Evolutionary conservation across 2,888 invertebrate species (phyloP).

Genomic region (Choristoneura rosaceana): DNA sequence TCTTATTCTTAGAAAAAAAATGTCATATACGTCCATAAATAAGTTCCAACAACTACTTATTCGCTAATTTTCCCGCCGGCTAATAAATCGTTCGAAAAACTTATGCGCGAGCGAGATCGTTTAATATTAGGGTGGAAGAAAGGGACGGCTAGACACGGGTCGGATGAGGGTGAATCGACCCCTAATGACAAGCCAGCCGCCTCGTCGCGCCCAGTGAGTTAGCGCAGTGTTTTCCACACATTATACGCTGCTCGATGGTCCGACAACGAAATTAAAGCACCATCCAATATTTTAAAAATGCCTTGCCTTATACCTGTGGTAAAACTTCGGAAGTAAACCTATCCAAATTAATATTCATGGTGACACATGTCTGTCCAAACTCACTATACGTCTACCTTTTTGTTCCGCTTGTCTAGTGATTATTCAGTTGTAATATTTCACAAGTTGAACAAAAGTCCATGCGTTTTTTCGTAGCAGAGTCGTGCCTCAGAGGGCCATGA

Average conservation of each 20-base stretch:
- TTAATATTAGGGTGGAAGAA: slow-evolving; percentile 70
- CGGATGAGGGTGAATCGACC: slow-evolving; percentile 80
- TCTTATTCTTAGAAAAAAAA: background rate
- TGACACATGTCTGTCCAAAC: slow-evolving; percentile 20
- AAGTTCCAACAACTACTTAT: background rate
- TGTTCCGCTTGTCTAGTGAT: slow-evolving; percentile 38
- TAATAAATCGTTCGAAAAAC: slow-evolving; percentile 42
- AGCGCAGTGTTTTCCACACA: slow-evolving; percentile 11
- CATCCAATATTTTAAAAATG: background rate
- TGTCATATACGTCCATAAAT: background rate
- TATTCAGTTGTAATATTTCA: slow-evolving; percentile 43
- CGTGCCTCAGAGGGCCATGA: slow-evolving; percentile 76
- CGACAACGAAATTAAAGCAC: background rate
- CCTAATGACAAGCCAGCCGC: slow-evolving; percentile 71
- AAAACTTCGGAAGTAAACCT: slow-evolving; percentile 5
- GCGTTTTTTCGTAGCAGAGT: slow-evolving; percentile 52
- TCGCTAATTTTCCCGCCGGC: slow-evolving; percentile 56
- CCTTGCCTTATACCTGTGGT: background rate
- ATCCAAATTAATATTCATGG: slow-evolving; percentile 26
- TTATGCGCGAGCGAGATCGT: slow-evolving; percentile 63
- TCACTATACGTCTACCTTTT: slow-evolving; percentile 20
- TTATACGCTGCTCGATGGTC: slow-evolving; percentile 14
- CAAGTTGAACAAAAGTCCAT: slow-evolving; percentile 52
- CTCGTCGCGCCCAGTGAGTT: slow-evolving; percentile 56
- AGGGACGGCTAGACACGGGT: slow-evolving; percentile 65